Percentiles rank a stretch among this genome's conserved stretches.
phyloP scores from a whole-genome alignment of 2,888 invertebrate species.

The Standfussiana lucernea region DNA sequence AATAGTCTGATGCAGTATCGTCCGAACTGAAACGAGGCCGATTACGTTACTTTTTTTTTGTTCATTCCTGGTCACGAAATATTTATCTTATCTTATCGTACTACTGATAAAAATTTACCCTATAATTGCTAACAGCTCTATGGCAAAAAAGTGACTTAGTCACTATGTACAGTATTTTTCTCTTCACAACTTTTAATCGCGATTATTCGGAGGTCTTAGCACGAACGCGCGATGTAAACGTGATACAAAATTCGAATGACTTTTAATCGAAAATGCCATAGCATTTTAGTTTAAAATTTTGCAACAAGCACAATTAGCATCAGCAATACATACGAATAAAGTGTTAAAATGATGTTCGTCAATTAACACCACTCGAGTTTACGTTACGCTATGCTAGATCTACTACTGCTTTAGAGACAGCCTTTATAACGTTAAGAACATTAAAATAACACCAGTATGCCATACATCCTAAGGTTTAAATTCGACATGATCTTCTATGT shows the following conservation, averaged over 20 bases:
- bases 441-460: not conserved
- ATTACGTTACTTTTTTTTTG: not conserved
- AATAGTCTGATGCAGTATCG: too few relatives aligned
- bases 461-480: constrained; percentile 5
- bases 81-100: not conserved
- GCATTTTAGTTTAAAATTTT: not conserved
- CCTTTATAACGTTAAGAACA: not conserved
- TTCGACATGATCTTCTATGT: constrained; percentile 20
- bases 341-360: not conserved
- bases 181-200: not conserved
- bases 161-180: not conserved
- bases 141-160: not conserved
- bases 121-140: not conserved
- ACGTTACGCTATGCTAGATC: not conserved
- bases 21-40: too few relatives aligned
- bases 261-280: not conserved
- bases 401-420: not conserved
- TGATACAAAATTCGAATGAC: not conserved
- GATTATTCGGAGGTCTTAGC: not conserved
- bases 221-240: not conserved
- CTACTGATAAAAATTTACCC: not conserved
- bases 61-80: too few relatives aligned
- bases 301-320: not conserved
- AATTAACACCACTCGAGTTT: not conserved
- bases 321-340: not conserved